A percentile compares a stretch with the other conserved stretches of the same genome.
These are phyloP conservation scores for Lasiurus cinereus DNA, from an alignment of 2,113 vertebrate genomes.

Conservation along the genomic window DNA sequence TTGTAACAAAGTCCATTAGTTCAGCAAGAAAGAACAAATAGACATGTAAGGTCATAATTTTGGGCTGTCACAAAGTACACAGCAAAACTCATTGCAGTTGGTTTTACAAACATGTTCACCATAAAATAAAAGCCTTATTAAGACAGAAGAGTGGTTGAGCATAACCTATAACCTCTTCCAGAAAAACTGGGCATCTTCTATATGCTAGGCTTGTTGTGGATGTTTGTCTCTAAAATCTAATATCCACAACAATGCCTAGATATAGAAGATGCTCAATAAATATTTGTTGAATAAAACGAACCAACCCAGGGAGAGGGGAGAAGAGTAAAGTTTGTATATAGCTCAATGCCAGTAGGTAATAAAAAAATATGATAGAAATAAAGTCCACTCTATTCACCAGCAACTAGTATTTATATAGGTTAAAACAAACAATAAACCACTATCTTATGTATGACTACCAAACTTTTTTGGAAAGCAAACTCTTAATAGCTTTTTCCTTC, in stretches of 20 bases:
- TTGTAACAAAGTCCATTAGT: not conserved
- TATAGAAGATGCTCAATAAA: not conserved
- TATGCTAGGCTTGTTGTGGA: too few relatives aligned
- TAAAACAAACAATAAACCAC: not conserved
- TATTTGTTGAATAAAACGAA: slow-evolving; percentile 32
- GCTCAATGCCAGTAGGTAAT: not conserved
- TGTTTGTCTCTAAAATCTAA: not conserved
- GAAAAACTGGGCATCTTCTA: not conserved
- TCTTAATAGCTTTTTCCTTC: not conserved
- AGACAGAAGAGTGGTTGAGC: not conserved
- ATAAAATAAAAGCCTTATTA: not conserved
- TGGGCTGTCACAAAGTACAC: not conserved
- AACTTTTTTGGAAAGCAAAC: not conserved
- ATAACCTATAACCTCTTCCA: not conserved
- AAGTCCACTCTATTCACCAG: not conserved
- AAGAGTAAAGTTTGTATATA: not conserved
- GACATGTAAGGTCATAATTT: not conserved
- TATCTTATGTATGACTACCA: not conserved
- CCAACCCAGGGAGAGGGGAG: not conserved
- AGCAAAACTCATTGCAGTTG: not conserved
- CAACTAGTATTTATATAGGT: not conserved
- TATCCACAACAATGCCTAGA: not conserved
- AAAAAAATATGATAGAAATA: not conserved
- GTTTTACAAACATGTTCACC: not conserved
- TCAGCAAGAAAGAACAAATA: not conserved